These are phyloP conservation scores for Lasioglossum vierecki DNA, from an alignment of 2,888 invertebrate species.

Conservation along the genomic window DNA sequence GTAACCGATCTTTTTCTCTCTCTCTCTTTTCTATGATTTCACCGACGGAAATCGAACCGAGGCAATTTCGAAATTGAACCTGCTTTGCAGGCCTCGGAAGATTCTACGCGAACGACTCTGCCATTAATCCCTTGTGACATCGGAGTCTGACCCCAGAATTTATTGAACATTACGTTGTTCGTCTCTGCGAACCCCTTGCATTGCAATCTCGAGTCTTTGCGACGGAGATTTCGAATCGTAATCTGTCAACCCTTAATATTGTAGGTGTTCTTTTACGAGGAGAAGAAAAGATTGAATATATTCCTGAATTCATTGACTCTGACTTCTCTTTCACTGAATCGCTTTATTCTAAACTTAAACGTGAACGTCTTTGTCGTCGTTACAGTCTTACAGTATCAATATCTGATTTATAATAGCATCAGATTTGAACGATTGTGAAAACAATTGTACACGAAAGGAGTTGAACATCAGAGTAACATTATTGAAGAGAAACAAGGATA, in stretches of 20 bases:
- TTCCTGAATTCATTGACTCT: too few relatives aligned
- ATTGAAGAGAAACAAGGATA: too few relatives aligned
- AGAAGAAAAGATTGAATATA: too few relatives aligned
- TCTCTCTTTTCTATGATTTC: neutral
- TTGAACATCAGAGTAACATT: too few relatives aligned
- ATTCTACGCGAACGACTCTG: neutral
- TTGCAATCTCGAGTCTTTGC: neutral
- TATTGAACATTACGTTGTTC: neutral
- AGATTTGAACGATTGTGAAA: neutral
- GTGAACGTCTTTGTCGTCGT: too few relatives aligned
- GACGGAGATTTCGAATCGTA: too few relatives aligned
- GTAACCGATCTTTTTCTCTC: neutral
- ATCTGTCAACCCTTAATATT: too few relatives aligned
- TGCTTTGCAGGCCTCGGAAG: neutral
- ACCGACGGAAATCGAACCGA: neutral
- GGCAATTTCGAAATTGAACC: neutral
- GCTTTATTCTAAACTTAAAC: too few relatives aligned
- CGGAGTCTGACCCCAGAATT: neutral
- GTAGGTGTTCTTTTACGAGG: too few relatives aligned
- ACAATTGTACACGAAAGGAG: neutral
- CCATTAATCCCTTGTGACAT: neutral
- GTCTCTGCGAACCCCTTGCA: neutral
- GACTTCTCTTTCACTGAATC: too few relatives aligned
- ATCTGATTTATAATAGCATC: too few relatives aligned
- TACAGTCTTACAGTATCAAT: too few relatives aligned